Evolutionary conservation across 2,113 vertebrate genomes (phyloP).

Genomic region (Trochalopteron elliotii): DNA sequence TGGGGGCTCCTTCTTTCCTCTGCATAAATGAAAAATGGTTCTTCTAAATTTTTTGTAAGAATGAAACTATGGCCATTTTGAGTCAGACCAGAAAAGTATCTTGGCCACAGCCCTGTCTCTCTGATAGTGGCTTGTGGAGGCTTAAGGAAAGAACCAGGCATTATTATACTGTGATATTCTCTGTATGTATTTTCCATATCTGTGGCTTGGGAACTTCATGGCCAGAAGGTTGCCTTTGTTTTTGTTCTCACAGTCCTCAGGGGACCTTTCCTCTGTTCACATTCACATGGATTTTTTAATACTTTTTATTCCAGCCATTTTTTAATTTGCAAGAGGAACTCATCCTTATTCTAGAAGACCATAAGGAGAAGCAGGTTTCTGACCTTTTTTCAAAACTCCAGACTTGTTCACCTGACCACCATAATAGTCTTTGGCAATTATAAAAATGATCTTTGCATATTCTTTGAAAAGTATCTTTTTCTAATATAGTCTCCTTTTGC

Average conservation of each 20-base stretch:
- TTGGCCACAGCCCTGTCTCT: background rate
- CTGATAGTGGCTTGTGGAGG: background rate
- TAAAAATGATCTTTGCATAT: background rate
- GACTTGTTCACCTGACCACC: background rate
- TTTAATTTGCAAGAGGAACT: background rate
- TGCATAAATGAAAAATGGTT: background rate
- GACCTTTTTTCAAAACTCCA: background rate
- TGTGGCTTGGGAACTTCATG: background rate
- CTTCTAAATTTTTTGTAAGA: background rate
- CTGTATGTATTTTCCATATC: background rate
- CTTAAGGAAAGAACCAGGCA: background rate
- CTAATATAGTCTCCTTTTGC: background rate
- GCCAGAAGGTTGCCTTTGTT: background rate
- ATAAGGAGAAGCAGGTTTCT: background rate
- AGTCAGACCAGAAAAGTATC: background rate
- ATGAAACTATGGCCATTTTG: background rate
- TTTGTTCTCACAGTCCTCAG: background rate
- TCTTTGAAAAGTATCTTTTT: background rate
- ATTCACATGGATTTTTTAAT: background rate
- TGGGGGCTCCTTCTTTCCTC: too few relatives aligned
- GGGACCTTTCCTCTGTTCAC: background rate
- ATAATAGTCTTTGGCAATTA: background rate
- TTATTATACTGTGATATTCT: background rate
- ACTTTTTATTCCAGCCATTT: background rate
- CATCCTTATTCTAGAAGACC: background rate